phyloP scores from a whole-genome alignment of 1,140 invertebrate species.

The Nixonia krombeini region DNA sequence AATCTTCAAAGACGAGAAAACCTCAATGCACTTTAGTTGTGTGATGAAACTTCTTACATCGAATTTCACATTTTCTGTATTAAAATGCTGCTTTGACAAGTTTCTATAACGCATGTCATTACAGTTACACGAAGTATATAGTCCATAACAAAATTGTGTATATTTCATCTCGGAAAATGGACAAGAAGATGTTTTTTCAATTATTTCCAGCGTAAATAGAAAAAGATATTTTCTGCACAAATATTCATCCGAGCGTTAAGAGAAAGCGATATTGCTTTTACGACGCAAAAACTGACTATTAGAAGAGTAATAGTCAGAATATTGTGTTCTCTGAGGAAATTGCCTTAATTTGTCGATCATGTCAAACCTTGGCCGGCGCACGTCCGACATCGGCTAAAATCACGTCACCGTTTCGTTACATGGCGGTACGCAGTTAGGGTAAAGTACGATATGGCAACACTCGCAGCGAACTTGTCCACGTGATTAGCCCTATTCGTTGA shows the following conservation, averaged over 20 bases:
- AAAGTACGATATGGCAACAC: conserved; percentile 60
- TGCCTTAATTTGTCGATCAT: conserved; percentile 61
- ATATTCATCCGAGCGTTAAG: too few species aligned
- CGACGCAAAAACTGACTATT: too few species aligned
- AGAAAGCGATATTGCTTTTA: too few species aligned
- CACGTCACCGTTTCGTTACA: conserved; percentile 58
- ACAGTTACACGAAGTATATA: too few species aligned
- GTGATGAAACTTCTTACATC: conserved; percentile 21
- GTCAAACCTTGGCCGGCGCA: conserved; percentile 68
- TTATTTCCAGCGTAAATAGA: too few species aligned
- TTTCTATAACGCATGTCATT: conserved; percentile 16
- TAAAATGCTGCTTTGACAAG: conserved; percentile 8
- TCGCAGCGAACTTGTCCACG: conserved; percentile 53
- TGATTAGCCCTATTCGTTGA: conserved; percentile 69
- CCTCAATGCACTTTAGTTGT: conserved; percentile 27
- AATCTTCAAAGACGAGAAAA: conserved; percentile 53
- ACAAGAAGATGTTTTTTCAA: too few species aligned
- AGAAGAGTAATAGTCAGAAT: too few species aligned
- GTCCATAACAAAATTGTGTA: too few species aligned
- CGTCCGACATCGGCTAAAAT: conserved; percentile 60
- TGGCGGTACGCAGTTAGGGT: conserved; percentile 68
- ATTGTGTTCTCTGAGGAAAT: conserved; percentile 35
- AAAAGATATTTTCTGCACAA: too few species aligned
- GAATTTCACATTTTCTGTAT: conserved; percentile 24
- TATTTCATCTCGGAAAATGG: too few species aligned